Conservation (phyloP, 2,797 vertebrate genomes). For the Phataginus tetradactyla region DNA sequence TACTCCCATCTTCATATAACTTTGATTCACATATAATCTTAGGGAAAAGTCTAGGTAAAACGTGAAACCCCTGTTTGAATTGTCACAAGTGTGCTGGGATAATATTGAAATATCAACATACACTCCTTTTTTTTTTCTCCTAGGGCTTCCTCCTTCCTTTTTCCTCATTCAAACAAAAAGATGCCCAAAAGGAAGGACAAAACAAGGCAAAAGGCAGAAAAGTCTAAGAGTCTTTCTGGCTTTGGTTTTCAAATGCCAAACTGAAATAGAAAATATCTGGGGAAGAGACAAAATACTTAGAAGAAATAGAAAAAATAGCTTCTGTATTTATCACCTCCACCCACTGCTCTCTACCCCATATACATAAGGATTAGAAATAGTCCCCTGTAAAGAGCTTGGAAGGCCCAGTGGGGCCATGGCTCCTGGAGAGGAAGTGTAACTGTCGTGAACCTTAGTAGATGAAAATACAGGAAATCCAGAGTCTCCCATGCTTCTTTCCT, state of each 20-base stretch:
- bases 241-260: slow-evolving; percentile 4
- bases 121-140: background rate
- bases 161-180: background rate
- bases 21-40: slow-evolving; percentile 29
- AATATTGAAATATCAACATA: background rate
- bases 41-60: background rate
- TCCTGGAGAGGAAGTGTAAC: background rate
- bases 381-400: background rate
- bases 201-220: background rate
- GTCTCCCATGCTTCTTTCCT: background rate
- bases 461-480: background rate
- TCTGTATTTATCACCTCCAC: background rate
- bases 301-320: background rate
- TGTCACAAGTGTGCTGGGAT: background rate
- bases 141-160: background rate
- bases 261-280: background rate
- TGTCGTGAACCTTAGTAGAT: background rate
- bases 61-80: background rate
- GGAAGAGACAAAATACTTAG: background rate
- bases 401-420: background rate
- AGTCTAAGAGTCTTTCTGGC: background rate
- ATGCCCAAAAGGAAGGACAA: background rate
- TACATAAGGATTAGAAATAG: background rate
- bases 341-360: background rate
- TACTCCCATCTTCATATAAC: background rate